Evolutionary conservation across 2,113 vertebrate genomes (phyloP).

Genomic region (Equus przewalskii): DNA sequence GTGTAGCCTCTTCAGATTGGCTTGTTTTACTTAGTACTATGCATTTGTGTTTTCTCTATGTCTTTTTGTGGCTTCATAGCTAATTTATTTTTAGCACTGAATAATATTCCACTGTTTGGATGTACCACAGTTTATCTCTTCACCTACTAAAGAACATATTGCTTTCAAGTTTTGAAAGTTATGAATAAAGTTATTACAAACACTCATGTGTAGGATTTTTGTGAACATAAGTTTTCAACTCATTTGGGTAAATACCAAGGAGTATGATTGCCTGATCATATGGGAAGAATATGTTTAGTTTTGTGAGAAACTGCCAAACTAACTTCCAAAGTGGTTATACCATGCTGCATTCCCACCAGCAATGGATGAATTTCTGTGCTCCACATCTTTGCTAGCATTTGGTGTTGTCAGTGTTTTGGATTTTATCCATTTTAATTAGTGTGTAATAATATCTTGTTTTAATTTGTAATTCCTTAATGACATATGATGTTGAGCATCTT

Average conservation of each 20-base stretch:
- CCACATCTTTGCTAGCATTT: background rate
- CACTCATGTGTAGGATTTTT: background rate
- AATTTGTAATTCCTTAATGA: background rate
- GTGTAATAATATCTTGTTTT: background rate
- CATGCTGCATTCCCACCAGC: background rate
- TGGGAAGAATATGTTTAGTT: background rate
- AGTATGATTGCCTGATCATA: background rate
- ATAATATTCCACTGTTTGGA: background rate
- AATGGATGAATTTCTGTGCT: background rate
- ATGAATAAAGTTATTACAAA: background rate
- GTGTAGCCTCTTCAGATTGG: background rate
- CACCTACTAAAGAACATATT: background rate
- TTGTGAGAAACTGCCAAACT: background rate
- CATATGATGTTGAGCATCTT: background rate
- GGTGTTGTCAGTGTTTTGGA: background rate
- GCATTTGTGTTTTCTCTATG: background rate
- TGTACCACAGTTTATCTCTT: background rate
- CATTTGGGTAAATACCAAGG: background rate
- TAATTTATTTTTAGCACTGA: background rate
- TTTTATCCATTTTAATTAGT: background rate
- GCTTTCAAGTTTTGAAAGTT: background rate
- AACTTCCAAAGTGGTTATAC: background rate
- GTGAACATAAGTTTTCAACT: background rate
- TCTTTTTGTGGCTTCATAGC: background rate
- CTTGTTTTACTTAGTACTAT: background rate